Conservation (phyloP, 2,113 vertebrate genomes). For the Menura novaehollandiae region DNA sequence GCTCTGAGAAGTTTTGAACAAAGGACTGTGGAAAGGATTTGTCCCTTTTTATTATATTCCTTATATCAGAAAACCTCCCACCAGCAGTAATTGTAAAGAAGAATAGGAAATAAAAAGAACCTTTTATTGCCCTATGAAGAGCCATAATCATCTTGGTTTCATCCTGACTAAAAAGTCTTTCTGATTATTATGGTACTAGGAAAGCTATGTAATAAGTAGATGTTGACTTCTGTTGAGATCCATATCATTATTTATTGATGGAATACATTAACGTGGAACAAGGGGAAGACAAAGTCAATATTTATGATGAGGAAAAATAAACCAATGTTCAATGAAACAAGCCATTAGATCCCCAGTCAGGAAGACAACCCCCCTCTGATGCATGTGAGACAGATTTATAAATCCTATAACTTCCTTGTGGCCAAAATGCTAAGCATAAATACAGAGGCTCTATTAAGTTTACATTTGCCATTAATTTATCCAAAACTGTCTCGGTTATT, state of each 20-base stretch:
- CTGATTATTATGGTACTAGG: background rate
- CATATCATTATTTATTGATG: slow-evolving; percentile 25
- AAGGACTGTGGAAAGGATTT: background rate
- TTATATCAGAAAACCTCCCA: background rate
- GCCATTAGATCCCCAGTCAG: background rate
- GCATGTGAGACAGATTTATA: background rate
- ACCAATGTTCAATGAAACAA: background rate
- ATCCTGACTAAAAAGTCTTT: background rate
- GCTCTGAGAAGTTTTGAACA: background rate
- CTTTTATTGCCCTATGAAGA: background rate
- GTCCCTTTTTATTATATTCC: background rate
- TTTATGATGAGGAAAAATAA: slow-evolving; percentile 10
- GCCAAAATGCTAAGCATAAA: background rate
- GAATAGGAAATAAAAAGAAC: background rate
- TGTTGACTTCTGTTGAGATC: background rate
- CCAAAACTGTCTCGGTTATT: background rate
- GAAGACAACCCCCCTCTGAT: background rate
- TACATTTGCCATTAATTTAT: background rate
- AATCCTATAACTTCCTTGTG: background rate
- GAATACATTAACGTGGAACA: background rate
- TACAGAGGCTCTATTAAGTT: background rate
- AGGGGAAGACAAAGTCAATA: slow-evolving; percentile 21
- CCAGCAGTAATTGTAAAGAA: background rate
- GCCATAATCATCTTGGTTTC: background rate
- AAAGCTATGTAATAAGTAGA: background rate